These are phyloP conservation scores for Rhea americana DNA, from an alignment of 2,113 vertebrate species.

Conservation along the genomic window DNA sequence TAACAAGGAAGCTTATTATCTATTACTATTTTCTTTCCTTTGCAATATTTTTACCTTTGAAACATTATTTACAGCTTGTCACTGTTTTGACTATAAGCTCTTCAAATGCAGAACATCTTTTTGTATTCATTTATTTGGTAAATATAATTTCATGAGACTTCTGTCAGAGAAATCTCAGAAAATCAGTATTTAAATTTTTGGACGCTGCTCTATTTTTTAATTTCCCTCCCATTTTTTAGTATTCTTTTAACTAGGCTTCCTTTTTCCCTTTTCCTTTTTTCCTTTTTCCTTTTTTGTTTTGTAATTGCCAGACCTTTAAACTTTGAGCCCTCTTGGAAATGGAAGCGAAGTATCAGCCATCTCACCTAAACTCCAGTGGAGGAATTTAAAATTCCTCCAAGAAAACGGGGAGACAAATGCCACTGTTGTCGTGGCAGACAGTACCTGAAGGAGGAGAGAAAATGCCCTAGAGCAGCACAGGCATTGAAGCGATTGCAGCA, in stretches of 20 bases:
- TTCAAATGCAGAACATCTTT: background rate
- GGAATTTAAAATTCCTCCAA: background rate
- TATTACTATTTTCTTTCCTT: background rate
- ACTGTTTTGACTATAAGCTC: background rate
- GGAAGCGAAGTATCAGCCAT: background rate
- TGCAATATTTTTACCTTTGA: background rate
- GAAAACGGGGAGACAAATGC: background rate
- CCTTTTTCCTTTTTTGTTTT: background rate
- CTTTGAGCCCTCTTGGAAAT: background rate
- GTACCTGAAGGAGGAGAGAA: background rate
- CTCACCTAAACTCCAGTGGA: background rate
- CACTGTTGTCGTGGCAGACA: background rate
- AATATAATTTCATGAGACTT: background rate
- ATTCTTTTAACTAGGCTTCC: background rate
- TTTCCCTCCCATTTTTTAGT: background rate
- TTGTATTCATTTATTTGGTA: background rate
- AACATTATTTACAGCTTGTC: background rate
- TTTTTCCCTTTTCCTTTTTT: background rate
- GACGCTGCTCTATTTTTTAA: background rate
- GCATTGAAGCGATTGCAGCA: background rate
- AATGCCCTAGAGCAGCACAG: background rate
- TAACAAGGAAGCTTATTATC: background rate
- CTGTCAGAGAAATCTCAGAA: background rate
- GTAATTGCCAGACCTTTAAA: background rate
- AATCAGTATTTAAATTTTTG: background rate